Percentiles rank a stretch among this genome's conserved stretches.
phyloP scores from a whole-genome alignment of 2,888 invertebrate genomes.

The Yponomeuta cagnagella region DNA sequence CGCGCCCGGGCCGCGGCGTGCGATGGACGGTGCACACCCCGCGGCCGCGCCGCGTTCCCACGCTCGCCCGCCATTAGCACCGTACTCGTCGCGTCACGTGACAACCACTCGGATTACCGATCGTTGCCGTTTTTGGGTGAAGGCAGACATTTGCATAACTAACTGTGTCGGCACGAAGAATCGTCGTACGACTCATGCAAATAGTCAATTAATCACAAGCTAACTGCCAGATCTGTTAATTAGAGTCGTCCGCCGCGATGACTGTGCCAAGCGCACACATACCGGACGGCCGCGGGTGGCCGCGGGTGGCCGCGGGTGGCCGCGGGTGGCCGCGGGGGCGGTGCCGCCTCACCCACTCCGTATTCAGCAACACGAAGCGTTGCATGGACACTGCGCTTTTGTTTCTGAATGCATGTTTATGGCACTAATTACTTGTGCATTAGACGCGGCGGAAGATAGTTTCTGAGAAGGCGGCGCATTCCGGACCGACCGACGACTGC shows the following conservation, averaged over 20 bases:
- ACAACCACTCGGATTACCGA: neutral
- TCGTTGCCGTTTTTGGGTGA: constrained; percentile 10
- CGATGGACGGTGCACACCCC: constrained; percentile 17
- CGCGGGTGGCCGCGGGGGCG: neutral
- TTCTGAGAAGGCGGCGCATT: neutral
- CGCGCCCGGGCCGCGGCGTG: constrained; percentile 22
- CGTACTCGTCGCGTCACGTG: constrained; percentile 19
- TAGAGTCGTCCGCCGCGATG: neutral
- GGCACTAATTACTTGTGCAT: neutral
- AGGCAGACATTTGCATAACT: constrained; percentile 19
- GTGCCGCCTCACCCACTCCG: neutral
- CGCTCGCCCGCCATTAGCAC: constrained; percentile 22
- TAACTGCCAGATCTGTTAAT: neutral
- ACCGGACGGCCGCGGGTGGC: neutral
- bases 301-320: neutral
- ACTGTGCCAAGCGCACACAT: neutral
- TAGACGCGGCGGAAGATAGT: neutral
- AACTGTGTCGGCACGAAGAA: neutral
- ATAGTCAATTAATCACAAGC: neutral
- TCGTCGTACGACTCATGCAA: neutral
- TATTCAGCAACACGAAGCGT: neutral
- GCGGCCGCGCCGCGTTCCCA: neutral
- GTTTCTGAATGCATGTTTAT: neutral
- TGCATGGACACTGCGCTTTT: neutral
- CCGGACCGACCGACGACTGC: neutral